Percentiles rank a stretch among this genome's conserved stretches.
Evolutionary conservation across 2,113 vertebrate species (phyloP).

Genomic region (Cyanoramphus novaezelandiae): DNA sequence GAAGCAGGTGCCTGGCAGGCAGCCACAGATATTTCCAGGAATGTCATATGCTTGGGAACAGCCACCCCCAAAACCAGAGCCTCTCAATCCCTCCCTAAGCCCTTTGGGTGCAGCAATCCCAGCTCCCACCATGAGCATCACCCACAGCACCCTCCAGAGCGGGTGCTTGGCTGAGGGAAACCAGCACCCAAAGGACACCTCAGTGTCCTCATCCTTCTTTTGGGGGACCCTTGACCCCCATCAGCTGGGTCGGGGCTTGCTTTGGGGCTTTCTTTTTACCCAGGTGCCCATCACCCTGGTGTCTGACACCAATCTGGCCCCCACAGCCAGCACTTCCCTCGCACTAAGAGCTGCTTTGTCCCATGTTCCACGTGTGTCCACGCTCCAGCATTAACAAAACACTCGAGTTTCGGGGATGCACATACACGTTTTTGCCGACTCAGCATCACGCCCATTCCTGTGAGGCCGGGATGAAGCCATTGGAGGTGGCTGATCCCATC

Average conservation of each 20-base stretch:
- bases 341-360: background rate
- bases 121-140: fast-evolving
- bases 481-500: background rate
- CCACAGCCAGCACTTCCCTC: background rate
- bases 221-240: background rate
- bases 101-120: fast-evolving
- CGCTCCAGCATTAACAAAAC: background rate
- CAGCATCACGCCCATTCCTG: background rate
- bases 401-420: background rate
- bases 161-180: background rate
- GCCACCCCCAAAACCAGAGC: background rate
- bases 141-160: background rate
- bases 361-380: too few species aligned
- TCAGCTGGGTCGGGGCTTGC: background rate
- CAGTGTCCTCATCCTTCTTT: background rate
- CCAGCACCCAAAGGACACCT: background rate
- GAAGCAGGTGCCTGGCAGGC: background rate
- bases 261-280: background rate
- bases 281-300: background rate
- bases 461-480: too few species aligned
- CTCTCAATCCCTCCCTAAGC: background rate
- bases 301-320: fast-evolving
- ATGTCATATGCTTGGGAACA: background rate
- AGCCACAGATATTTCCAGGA: background rate
- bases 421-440: background rate